phyloP scores from a whole-genome alignment of 2,888 invertebrate species.

The Mythimna pallens region DNA sequence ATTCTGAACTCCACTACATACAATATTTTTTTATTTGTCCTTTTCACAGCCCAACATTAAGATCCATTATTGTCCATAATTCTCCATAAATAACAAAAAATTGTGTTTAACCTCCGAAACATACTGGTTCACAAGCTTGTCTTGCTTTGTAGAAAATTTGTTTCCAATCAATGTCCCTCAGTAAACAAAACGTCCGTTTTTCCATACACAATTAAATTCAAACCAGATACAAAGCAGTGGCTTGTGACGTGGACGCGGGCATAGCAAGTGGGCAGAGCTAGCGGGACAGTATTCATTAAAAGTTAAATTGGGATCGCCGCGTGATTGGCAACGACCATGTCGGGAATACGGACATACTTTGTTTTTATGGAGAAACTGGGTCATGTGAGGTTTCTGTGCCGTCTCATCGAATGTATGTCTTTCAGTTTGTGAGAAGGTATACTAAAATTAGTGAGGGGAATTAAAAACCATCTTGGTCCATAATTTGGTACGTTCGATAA shows the following conservation, averaged over 20 bases:
- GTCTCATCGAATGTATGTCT: not conserved
- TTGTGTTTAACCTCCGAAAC: too few relatives aligned
- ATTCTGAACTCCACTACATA: too few relatives aligned
- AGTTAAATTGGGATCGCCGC: constrained; percentile 63
- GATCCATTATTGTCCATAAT: too few relatives aligned
- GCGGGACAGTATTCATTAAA: constrained; percentile 61
- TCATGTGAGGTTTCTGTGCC: constrained; percentile 17
- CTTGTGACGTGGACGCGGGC: constrained; percentile 1
- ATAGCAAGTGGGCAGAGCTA: constrained; percentile 17
- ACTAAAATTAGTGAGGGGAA: not conserved
- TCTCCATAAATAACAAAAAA: too few relatives aligned
- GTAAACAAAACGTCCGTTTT: constrained; percentile 51
- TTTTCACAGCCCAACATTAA: too few relatives aligned
- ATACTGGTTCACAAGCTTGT: too few relatives aligned
- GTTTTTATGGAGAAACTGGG: constrained; percentile 49
- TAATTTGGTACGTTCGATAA: too few relatives aligned
- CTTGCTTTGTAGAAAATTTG: too few relatives aligned
- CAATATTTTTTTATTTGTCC: too few relatives aligned
- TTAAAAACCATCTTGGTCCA: not conserved
- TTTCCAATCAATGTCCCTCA: constrained; percentile 4
- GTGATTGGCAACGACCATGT: constrained; percentile 57
- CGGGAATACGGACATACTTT: constrained; percentile 37
- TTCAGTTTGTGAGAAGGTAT: not conserved
- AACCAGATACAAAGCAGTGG: constrained; percentile 48
- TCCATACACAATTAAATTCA: constrained; percentile 64